These are phyloP conservation scores for Hirtodrosophila duncani DNA, from an alignment of 2,888 invertebrate species.

Conservation along the genomic window DNA sequence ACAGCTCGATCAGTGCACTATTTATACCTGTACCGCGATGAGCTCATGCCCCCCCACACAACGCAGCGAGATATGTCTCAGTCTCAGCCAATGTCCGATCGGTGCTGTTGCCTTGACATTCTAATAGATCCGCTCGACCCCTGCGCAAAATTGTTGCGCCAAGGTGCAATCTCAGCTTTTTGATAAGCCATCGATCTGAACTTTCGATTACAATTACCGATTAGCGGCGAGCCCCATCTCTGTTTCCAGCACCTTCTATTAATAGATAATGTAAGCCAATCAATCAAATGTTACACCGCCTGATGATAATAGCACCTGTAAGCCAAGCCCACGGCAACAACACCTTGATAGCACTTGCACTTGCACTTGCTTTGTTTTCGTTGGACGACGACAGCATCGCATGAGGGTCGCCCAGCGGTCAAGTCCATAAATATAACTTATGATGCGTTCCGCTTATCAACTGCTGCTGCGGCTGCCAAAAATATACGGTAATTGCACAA, in stretches of 20 bases:
- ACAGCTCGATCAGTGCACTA: too few species aligned
- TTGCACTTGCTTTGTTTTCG: neutral
- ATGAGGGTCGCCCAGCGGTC: constrained; percentile 39
- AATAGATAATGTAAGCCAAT: neutral
- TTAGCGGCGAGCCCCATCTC: too few species aligned
- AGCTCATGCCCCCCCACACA: neutral
- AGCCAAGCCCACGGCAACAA: constrained; percentile 2
- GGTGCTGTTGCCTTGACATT: constrained; percentile 40
- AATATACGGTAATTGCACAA: too few species aligned
- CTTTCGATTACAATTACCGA: too few species aligned
- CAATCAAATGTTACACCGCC: constrained; percentile 8
- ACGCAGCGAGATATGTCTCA: neutral
- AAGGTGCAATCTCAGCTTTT: constrained; percentile 3
- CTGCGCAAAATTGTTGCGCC: neutral
- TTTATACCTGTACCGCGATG: constrained; percentile 34
- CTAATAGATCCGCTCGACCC: constrained; percentile 35
- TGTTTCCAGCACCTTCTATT: constrained; percentile 4
- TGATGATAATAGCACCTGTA: constrained; percentile 6
- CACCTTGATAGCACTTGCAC: constrained; percentile 10
- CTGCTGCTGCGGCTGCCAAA: constrained; percentile 32
- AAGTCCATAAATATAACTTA: constrained; percentile 4
- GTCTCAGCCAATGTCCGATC: constrained; percentile 14
- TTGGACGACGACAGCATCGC: neutral
- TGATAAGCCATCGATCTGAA: too few species aligned
- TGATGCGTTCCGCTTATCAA: constrained; percentile 31